Conservation (phyloP, 2,797 vertebrate genomes). For the Manis javanica region DNA sequence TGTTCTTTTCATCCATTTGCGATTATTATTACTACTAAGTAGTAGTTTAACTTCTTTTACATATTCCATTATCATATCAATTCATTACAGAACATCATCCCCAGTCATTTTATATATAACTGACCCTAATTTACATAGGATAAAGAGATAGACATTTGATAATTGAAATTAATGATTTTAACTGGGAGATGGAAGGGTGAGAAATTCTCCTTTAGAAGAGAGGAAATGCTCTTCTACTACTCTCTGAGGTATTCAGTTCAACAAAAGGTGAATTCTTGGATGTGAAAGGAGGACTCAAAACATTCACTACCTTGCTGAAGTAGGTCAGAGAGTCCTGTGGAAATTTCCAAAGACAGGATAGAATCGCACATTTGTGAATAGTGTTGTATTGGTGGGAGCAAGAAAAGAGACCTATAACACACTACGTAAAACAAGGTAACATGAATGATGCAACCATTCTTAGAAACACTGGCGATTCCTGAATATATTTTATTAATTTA, state of each 20-base stretch:
- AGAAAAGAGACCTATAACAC: background rate
- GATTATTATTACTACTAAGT: background rate
- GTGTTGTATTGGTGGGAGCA: background rate
- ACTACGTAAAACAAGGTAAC: background rate
- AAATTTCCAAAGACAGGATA: background rate
- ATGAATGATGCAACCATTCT: background rate
- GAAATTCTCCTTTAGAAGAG: background rate
- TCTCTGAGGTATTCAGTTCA: background rate
- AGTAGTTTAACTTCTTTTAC: background rate
- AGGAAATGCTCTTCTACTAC: background rate
- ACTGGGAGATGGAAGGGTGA: background rate
- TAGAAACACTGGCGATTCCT: background rate
- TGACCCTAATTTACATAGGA: background rate
- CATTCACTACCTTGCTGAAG: background rate
- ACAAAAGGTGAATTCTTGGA: background rate
- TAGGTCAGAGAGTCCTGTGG: background rate
- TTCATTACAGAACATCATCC: background rate
- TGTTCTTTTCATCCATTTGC: background rate
- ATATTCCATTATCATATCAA: background rate
- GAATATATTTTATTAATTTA: background rate
- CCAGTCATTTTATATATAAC: background rate
- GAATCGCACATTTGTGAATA: background rate
- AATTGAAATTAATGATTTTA: background rate
- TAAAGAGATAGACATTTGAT: background rate
- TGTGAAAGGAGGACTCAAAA: background rate